Percentiles rank a stretch among this genome's conserved stretches.
Evolutionary conservation across 2,797 vertebrate genomes (phyloP).

Genomic region (Vespertilio murinus): DNA sequence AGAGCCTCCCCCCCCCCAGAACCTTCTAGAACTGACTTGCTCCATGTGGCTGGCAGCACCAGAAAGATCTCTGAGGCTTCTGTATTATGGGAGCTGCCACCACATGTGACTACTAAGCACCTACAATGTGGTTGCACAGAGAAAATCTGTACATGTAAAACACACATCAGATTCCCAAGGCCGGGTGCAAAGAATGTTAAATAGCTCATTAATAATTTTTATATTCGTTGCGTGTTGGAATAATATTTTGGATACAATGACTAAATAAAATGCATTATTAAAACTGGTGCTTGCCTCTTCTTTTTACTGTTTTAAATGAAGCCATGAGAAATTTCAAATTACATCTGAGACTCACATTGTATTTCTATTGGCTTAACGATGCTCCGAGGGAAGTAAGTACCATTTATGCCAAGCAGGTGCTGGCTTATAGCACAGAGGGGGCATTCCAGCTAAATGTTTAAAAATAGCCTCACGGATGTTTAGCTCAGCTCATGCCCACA

Average conservation of each 20-base stretch:
- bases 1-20: not conserved
- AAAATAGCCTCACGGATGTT: slow-evolving; percentile 1
- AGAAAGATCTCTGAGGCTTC: not conserved
- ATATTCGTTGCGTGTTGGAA: slow-evolving; percentile 29
- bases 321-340: not conserved
- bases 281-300: not conserved
- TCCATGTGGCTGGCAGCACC: not conserved
- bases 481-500: not conserved
- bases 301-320: slow-evolving; percentile 43
- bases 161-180: not conserved
- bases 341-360: not conserved
- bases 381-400: not conserved
- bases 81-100: fast-evolving
- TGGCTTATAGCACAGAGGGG: not conserved
- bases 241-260: not conserved
- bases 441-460: not conserved
- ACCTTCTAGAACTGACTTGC: not conserved
- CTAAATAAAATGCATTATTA: slow-evolving; percentile 28
- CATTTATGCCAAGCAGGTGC: not conserved
- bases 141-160: not conserved
- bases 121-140: not conserved
- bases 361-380: not conserved
- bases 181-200: not conserved
- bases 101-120: fast-evolving
- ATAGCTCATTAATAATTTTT: not conserved